Base-by-base conservation (phyloP, 2,888 invertebrate genomes). In the Pristionchus arcanus region DNA sequence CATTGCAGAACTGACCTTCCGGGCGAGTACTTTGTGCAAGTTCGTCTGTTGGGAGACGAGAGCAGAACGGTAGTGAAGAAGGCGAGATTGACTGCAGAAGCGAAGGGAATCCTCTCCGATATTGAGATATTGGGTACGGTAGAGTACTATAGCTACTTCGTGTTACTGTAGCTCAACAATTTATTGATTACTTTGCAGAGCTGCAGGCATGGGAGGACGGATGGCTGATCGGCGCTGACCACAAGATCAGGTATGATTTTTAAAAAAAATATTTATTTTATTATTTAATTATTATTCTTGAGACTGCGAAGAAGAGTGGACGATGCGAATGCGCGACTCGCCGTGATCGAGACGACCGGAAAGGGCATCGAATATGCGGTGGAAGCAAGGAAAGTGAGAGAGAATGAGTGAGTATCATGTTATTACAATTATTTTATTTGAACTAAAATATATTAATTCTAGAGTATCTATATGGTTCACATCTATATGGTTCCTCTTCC, bases 1-100 rank as follows among this genome's bases (percentile, higher is more conserved):
- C 9, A n/a, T 42, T 53, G 63, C 74, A 63, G 81, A 74, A 90
- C 89, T 13, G 90, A 90, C 28, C 68, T 89, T 88, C 90, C 91
- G 19, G 91, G 92, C 13, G 91, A 90, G 21, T 92, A 91, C 88
- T 63, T 63, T 25, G 90, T 92, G 28, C 85, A 89, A 19, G 84
- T 91, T 34, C 91, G 90, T 37, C 77, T 91, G 34, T 63, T 91
- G 42, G 92, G 92, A 28, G 90, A 91, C 81, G 92, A 91, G 31
- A 90, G 90, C 81, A 90, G 53, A 90, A 63, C 77, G 34, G 77
- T 87, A 25, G 77, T 77, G 66, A 55, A 83, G 71, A 88, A 81
- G 88, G 31, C 68, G 21, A 81, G 66, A 89, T 21, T 89, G 63
- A 83, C 81, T 15, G 89, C 83, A 0, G 89, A 83, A 16, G 86